phyloP scores from a whole-genome alignment of 1,140 invertebrate genomes.

The Parasteatoda tepidariorum region DNA sequence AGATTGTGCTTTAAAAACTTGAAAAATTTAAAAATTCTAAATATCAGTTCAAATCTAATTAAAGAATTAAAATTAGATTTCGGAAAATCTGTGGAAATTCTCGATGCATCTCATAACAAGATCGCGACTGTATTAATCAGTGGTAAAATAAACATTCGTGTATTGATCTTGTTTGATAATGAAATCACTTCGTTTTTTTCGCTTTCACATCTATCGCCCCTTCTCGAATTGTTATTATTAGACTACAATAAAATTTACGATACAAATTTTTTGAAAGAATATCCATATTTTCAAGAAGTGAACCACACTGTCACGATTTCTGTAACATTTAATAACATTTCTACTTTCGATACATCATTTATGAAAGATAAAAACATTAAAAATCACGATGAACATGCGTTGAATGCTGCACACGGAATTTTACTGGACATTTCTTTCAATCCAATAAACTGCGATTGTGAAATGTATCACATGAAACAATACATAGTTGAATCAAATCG shows the following conservation, averaged over 20 bases:
- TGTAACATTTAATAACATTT: constrained; percentile 27
- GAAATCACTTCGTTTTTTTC: not conserved
- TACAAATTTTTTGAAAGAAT: not conserved
- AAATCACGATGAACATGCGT: not conserved
- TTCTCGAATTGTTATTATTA: not conserved
- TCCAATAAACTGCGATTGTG: constrained; percentile 20
- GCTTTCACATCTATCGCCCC: not conserved
- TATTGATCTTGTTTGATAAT: constrained; percentile 1
- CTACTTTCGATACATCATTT: not conserved
- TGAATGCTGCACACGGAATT: constrained; percentile 21
- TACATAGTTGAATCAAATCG: not conserved
- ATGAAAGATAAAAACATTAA: not conserved
- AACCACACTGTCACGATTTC: constrained; percentile 38
- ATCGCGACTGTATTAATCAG: not conserved
- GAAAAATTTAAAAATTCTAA: not conserved
- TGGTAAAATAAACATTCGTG: not conserved
- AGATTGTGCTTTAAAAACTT: not conserved
- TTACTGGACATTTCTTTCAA: constrained; percentile 35
- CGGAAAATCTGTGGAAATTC: constrained; percentile 3
- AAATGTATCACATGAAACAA: constrained; percentile 2
- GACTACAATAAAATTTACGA: not conserved
- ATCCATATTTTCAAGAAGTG: not conserved
- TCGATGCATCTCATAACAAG: constrained; percentile 7
- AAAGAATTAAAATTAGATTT: not conserved
- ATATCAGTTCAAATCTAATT: constrained; percentile 12